These are phyloP conservation scores for Boulengeromyrus knoepffleri DNA, from an alignment of 2,113 vertebrate genomes.

Conservation along the genomic window DNA sequence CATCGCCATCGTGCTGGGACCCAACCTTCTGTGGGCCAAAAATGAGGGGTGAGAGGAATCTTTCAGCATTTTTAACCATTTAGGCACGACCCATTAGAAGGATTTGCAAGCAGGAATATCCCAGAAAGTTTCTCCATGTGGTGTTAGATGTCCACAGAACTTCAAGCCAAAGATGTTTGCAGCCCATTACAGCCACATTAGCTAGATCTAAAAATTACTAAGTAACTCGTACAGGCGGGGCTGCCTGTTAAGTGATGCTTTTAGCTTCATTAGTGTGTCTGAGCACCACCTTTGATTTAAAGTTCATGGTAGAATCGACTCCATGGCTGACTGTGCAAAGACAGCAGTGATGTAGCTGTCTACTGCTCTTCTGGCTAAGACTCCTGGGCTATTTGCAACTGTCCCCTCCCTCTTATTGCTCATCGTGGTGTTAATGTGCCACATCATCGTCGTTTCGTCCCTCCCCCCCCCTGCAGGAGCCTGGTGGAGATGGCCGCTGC, in stretches of 20 bases:
- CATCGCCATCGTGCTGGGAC: slow-evolving; percentile 88
- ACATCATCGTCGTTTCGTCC: not conserved
- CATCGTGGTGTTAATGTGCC: not conserved
- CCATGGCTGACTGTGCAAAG: not conserved
- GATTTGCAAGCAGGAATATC: not conserved
- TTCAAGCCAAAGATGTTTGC: not conserved
- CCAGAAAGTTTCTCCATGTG: not conserved
- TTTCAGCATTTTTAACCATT: not conserved
- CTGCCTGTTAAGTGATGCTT: not conserved
- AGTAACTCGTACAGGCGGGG: not conserved
- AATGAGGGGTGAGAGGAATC: slow-evolving; percentile 77
- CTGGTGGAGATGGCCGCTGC: slow-evolving; percentile 94
- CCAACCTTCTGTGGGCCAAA: slow-evolving; percentile 91
- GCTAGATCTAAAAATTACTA: not conserved
- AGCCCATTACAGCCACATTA: not conserved
- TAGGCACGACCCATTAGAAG: not conserved
- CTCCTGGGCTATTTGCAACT: not conserved
- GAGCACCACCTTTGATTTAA: not conserved
- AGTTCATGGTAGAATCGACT: not conserved
- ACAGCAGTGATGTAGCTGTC: not conserved
- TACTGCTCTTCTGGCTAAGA: not conserved
- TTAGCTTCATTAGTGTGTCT: not conserved
- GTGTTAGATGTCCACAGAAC: not conserved
- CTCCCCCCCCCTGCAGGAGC: slow-evolving; percentile 55
- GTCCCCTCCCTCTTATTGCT: not conserved